Percentiles rank a stretch among this genome's conserved stretches.
Conservation (phyloP, 2,113 vertebrate species). For the Istiophorus platypterus region DNA sequence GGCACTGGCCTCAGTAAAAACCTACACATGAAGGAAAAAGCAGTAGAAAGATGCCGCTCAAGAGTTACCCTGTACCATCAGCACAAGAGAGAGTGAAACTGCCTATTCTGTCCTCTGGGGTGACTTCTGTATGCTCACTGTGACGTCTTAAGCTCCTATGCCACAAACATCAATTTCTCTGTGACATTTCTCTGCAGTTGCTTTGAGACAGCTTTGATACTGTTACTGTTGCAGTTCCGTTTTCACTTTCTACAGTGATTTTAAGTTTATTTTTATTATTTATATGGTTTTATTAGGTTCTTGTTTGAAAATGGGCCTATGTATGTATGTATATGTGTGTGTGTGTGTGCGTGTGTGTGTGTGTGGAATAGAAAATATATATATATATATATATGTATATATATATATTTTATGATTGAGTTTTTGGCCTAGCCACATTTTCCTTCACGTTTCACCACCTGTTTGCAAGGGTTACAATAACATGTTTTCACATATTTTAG, state of each 20-base stretch:
- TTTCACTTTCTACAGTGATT: constrained; percentile 56
- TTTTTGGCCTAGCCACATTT: constrained; percentile 34
- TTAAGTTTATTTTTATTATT: constrained; percentile 66
- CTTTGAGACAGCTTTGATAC: constrained; percentile 32
- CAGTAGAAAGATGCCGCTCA: constrained; percentile 32
- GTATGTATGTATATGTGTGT: constrained; percentile 47
- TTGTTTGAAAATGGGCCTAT: constrained; percentile 43
- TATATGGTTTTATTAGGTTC: constrained; percentile 63
- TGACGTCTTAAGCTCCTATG: constrained; percentile 64
- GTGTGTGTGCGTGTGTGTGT: no score
- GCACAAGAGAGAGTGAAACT: constrained; percentile 66
- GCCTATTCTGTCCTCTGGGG: constrained; percentile 35
- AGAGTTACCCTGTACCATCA: constrained; percentile 47
- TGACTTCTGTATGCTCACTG: constrained; percentile 70
- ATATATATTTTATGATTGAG: constrained; percentile 42
- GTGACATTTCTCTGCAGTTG: constrained; percentile 31
- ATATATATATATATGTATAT: constrained; percentile 47
- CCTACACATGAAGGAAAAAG: constrained; percentile 79
- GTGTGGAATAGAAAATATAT: no score
- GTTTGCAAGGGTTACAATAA: constrained; percentile 30
- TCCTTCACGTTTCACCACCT: constrained; percentile 34
- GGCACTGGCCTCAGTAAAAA: constrained; percentile 80
- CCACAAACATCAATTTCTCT: constrained; percentile 26
- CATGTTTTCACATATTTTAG: constrained; percentile 50
- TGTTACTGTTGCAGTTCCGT: constrained; percentile 46